Percentiles rank a stretch among this genome's conserved stretches.
Conservation (phyloP, 2,888 invertebrate species). For the Bursaphelenchus okinawaensis region DNA sequence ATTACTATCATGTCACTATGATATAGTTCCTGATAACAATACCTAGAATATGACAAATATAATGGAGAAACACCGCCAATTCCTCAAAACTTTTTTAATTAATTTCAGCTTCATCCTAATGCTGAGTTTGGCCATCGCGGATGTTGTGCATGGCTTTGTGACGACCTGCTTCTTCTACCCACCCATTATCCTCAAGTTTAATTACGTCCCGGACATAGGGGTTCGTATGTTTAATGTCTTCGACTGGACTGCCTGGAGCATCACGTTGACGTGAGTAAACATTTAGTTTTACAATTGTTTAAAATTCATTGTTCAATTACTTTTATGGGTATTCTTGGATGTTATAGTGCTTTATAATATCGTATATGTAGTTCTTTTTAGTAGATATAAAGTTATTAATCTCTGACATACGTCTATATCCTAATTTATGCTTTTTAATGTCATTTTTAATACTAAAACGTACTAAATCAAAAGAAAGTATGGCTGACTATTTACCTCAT, state of each 20-base stretch:
- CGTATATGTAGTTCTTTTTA: no score
- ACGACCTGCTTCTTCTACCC: constrained; percentile 55
- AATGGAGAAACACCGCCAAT: constrained; percentile 5
- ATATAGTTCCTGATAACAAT: no score
- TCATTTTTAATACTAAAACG: no score
- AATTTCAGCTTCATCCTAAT: constrained; percentile 51
- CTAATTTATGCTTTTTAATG: no score
- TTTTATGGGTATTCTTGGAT: no score
- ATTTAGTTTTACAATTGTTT: neutral
- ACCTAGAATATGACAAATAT: no score
- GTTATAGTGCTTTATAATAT: no score
- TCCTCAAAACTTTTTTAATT: neutral
- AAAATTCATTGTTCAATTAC: neutral
- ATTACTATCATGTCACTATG: no score
- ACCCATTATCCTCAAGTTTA: constrained; percentile 44
- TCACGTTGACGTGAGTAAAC: constrained; percentile 50
- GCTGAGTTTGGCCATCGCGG: constrained; percentile 54
- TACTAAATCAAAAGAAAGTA: neutral
- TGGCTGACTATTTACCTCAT: neutral
- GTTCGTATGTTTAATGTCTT: constrained; percentile 53
- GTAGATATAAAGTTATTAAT: no score
- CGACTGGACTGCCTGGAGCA: constrained; percentile 58
- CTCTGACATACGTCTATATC: no score
- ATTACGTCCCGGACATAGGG: constrained; percentile 40
- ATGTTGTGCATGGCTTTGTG: constrained; percentile 52